Evolutionary conservation across 2,113 vertebrate species (phyloP), one percentile per base, ranked within the genome.

Genomic region (Gobius niger): DNA sequence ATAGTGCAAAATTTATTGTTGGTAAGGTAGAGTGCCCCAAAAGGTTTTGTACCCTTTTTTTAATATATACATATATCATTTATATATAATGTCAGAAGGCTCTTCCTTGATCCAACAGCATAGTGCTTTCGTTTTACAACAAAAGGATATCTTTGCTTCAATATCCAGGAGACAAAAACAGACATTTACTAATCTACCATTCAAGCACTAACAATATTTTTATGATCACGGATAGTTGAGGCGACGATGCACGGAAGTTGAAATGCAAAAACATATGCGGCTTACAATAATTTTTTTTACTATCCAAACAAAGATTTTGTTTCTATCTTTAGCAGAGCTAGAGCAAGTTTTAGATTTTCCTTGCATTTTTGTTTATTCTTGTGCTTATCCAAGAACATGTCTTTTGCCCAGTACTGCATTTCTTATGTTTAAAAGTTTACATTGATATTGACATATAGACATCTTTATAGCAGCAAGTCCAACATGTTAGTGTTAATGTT

Each of bases 1-100:
- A 90, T 94, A 94, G 94, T 94, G 94, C 93, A 95, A 94, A 94
- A 92, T 92, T 94, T 93, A 92, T 93, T 93, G 92, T 93, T 91
- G 91, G 89, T 89, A 92, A 92, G 92, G 90, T 92, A 90, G 90
- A 93, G 91, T 92, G 89, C 91, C 89, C 91, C 88, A 87, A 91
- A 92, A 90, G 86, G 85, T 87, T 88, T 91, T 90, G 78, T 89
- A 87, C 70, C 88, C 85, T 85, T 86, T 90, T 90, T 86, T 85
- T 86, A 87, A 89, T 90, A 91, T 91, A 93, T 90, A 92, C 89
- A 92, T 93, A 92, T 93, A 92, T 91, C 86, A 89, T 91, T 92
- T 93, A 92, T 92, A 92, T 92, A 91, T 91, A 91, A 89, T 89
- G 87, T 93, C 88, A 90, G 86, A 92, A 92, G 92, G 90, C 91